These are phyloP conservation scores for Miniopterus natalensis DNA, from an alignment of 2,113 vertebrate genomes.

Conservation along the genomic window DNA sequence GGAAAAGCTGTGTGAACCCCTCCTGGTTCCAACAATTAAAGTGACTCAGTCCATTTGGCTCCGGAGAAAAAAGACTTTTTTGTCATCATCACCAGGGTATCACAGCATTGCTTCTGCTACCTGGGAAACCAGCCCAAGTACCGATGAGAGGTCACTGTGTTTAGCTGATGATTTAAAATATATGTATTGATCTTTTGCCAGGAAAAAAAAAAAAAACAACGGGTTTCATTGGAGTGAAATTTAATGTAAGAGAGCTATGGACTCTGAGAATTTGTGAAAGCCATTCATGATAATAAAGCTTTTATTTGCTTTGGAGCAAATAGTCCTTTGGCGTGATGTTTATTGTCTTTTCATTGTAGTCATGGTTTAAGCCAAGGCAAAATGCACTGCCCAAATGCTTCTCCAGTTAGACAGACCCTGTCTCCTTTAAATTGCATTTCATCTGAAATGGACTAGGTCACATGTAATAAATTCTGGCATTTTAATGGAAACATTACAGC, in stretches of 20 bases:
- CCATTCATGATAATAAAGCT: constrained; percentile 65
- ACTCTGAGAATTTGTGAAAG: constrained; percentile 65
- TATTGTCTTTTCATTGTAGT: constrained; percentile 70
- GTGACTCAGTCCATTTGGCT: neutral
- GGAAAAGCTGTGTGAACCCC: neutral
- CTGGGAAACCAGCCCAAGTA: neutral
- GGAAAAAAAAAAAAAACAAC: constrained; percentile 51
- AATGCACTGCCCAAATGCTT: constrained; percentile 25
- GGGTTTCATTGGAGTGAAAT: constrained; percentile 60
- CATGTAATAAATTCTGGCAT: constrained; percentile 73
- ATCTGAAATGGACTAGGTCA: constrained; percentile 60
- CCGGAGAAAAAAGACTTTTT: neutral
- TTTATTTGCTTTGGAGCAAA: constrained; percentile 70
- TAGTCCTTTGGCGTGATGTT: constrained; percentile 58
- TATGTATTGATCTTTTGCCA: neutral
- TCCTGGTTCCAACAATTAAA: neutral
- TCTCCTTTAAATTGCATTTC: constrained; percentile 73
- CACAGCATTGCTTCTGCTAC: neutral
- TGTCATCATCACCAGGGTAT: constrained; percentile 16
- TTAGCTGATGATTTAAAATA: neutral
- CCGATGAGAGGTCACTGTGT: neutral
- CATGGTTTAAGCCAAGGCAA: constrained; percentile 54
- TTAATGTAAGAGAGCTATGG: constrained; percentile 51
- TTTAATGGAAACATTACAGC: constrained; percentile 77
- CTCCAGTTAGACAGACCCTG: constrained; percentile 41